Evolutionary conservation across 1,140 invertebrate species (phyloP), one percentile per base, ranked within the genome.

Genomic region (Chelonus insularis): DNA sequence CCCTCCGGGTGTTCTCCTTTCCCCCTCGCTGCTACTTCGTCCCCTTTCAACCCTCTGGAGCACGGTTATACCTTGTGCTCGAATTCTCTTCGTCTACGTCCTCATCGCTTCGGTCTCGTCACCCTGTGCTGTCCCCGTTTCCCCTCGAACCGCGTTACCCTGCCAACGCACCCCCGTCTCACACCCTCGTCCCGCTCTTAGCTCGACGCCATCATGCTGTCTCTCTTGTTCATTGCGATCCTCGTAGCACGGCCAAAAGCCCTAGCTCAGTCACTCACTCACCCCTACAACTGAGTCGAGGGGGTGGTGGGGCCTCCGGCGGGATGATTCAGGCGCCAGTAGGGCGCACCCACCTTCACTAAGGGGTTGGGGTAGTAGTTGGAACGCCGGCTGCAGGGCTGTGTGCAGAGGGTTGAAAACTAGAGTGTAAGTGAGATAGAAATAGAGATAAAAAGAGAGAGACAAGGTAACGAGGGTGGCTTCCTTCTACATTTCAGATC

Each of bases 281-380:
- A 62, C 56, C 64, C 51, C 16, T 56, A 47, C 43, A 50, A 21
- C 23, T 16, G 34, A 20, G 39, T 4, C 9, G 50, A 29, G 34
- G 16, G 48, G 32, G 64, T 61, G 29, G 63, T 54, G 65, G 69
- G 70, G 75, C 75, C 73, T 73, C 73, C 69, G 76, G 72, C 73
- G 73, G 76, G 76, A 77, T 79, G 77, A 79, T 78, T 78, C 76
- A 79, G 77, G 76, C 77, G 78, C 79, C 77, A 78, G 77, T 78
- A 73, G 77, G 77, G 76, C 77, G 78, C 79, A 77, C 77, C 78
- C 76, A 80, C 78, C 77, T 77, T 76, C 71, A 64, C 63, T 68
- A 60, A 63, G 52, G 66, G 65, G 66, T 64, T 57, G 68, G 61
- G 29, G 23, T 20, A 43, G 37, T 60, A 51, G 58, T 60, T 60